A percentile compares a stretch with the other conserved stretches of the same genome.
Conservation (phyloP, 2,797 vertebrate genomes). For the Liparis tanakae region DNA sequence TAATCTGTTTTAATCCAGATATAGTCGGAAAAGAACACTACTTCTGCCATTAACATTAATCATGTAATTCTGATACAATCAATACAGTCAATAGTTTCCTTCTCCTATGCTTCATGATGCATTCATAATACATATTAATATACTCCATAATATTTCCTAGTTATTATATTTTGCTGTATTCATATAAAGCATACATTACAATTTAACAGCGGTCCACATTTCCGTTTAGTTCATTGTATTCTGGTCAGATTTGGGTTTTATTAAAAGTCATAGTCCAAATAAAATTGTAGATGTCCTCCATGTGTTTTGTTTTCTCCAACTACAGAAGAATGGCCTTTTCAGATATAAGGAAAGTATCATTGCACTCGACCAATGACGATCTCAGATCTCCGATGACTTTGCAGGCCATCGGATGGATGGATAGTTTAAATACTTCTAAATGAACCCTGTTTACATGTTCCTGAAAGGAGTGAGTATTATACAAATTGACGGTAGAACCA, state of each 20-base stretch:
- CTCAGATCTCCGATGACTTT: conserved; percentile 16
- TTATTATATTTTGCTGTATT: no score
- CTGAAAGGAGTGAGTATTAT: background rate
- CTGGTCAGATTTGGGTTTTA: background rate
- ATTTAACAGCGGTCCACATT: background rate
- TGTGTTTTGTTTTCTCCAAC: conserved; percentile 3
- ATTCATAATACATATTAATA: no score
- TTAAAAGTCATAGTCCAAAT: conserved; percentile 6
- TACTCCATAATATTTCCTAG: no score
- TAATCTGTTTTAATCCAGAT: no score
- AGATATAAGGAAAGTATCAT: conserved; percentile 9
- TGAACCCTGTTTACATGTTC: background rate
- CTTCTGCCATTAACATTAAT: no score
- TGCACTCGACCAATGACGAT: conserved; percentile 2
- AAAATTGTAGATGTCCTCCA: conserved; percentile 6
- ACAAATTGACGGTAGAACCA: background rate
- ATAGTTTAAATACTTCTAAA: conserved; percentile 1
- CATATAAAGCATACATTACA: no score
- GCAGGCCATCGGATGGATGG: background rate
- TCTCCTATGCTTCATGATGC: no score
- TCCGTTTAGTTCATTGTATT: conserved; percentile 15
- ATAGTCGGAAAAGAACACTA: no score
- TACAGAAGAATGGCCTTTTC: conserved; percentile 11
- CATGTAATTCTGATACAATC: no score
- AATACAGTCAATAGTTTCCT: no score